Conservation (phyloP, 2,888 invertebrate species). For the Podabrus alpinus region DNA sequence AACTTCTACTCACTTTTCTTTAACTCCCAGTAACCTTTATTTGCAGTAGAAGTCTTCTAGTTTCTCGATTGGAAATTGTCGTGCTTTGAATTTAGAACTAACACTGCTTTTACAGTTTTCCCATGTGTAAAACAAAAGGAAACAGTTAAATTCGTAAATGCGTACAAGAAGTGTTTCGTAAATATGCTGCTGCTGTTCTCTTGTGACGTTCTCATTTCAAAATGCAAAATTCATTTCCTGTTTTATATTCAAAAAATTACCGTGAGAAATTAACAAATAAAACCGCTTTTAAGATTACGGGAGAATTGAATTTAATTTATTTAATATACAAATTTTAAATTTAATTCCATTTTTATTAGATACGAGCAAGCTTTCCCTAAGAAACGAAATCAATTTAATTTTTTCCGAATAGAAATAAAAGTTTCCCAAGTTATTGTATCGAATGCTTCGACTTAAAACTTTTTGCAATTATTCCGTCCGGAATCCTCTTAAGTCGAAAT, state of each 20-base stretch:
- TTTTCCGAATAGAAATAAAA: background rate
- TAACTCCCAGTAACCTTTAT: slow-evolving; percentile 21
- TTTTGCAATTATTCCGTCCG: background rate
- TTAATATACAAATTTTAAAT: background rate
- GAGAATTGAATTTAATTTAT: background rate
- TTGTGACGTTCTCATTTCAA: slow-evolving; percentile 13
- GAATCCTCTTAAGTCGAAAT: background rate
- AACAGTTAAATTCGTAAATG: slow-evolving; percentile 27
- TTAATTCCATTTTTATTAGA: background rate
- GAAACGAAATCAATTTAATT: background rate
- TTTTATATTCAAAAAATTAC: slow-evolving; percentile 5
- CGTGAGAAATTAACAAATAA: slow-evolving; percentile 25
- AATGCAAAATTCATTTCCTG: slow-evolving; percentile 27
- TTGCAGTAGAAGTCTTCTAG: slow-evolving; percentile 19
- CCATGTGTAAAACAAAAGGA: slow-evolving; percentile 31
- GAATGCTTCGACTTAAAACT: background rate
- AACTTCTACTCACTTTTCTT: slow-evolving; percentile 19
- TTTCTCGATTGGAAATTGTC: slow-evolving; percentile 28
- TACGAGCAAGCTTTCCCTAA: background rate
- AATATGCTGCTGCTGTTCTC: background rate
- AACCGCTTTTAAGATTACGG: background rate
- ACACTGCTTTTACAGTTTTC: slow-evolving; percentile 27
- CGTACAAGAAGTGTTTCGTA: slow-evolving; percentile 24
- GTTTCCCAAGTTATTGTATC: background rate
- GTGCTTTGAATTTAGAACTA: slow-evolving; percentile 26